These are phyloP conservation scores for Octonoba sinensis DNA, from an alignment of 2,888 invertebrate species.

Conservation along the genomic window DNA sequence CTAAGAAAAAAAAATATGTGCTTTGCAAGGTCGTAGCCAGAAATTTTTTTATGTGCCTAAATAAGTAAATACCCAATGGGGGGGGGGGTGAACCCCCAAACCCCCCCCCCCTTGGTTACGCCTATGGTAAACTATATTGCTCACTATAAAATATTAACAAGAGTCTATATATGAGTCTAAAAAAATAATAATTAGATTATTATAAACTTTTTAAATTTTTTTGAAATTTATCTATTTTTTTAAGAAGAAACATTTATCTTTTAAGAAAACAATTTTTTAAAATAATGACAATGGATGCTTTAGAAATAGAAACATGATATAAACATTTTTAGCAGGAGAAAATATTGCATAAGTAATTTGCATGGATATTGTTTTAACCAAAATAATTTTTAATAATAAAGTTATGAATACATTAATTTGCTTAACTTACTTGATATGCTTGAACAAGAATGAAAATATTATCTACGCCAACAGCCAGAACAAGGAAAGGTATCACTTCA, in stretches of 20 bases:
- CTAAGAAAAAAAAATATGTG: no score
- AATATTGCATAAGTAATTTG: not conserved
- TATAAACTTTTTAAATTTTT: no score
- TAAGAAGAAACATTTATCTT: not conserved
- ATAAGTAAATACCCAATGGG: no score
- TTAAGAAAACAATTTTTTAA: not conserved
- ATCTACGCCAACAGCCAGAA: constrained; percentile 97
- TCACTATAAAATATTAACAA: no score
- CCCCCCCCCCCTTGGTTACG: no score
- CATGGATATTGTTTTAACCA: not conserved
- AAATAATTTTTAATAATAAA: not conserved
- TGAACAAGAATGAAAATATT: constrained; percentile 99
- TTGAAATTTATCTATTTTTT: not conserved
- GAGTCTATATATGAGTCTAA: no score
- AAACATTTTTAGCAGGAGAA: not conserved
- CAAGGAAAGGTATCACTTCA: constrained; percentile 98
- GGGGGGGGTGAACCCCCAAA: no score
- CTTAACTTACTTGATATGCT: constrained; percentile 77
- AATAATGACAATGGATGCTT: not conserved
- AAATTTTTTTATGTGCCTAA: no score
- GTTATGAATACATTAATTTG: not conserved
- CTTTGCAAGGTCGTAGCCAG: no score
- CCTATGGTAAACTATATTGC: no score
- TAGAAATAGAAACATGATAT: not conserved
- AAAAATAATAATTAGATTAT: no score